phyloP scores from a whole-genome alignment of 2,888 invertebrate genomes.

The Calliphora vomitoria region DNA sequence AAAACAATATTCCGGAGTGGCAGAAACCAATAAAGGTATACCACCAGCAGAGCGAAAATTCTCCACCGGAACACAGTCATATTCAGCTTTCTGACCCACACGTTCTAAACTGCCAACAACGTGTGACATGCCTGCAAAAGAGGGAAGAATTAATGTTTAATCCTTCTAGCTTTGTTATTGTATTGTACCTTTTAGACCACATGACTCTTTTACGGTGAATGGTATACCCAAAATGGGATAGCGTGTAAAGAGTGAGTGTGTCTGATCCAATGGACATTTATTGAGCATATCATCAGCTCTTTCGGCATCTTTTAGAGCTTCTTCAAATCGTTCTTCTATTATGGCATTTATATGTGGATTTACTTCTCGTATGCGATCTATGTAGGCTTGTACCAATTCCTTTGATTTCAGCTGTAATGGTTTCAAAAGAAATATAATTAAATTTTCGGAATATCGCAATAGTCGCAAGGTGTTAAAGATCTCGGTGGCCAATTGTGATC shows the following conservation, averaged over 20 bases:
- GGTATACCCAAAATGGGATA: slow-evolving; percentile 92
- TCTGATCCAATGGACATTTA: slow-evolving; percentile 72
- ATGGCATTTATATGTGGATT: slow-evolving; percentile 89
- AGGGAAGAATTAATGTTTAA: neutral
- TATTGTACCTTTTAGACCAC: slow-evolving; percentile 88
- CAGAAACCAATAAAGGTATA: slow-evolving; percentile 92
- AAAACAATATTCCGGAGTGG: slow-evolving; percentile 94
- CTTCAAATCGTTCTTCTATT: slow-evolving; percentile 88
- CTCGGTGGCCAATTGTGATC: too few species aligned
- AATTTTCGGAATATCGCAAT: neutral
- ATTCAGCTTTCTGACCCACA: slow-evolving; percentile 85
- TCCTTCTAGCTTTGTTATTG: neutral
- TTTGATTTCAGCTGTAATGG: slow-evolving; percentile 86
- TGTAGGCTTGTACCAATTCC: slow-evolving; percentile 87
- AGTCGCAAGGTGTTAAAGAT: too few species aligned
- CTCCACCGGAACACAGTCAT: slow-evolving; percentile 89
- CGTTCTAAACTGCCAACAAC: slow-evolving; percentile 88
- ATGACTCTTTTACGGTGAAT: slow-evolving; percentile 92
- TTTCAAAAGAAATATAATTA: neutral
- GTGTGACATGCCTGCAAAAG: slow-evolving; percentile 87
- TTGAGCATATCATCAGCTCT: slow-evolving; percentile 85
- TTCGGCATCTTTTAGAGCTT: slow-evolving; percentile 88
- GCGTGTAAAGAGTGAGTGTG: slow-evolving; percentile 79
- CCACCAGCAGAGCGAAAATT: slow-evolving; percentile 89
- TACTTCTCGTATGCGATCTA: slow-evolving; percentile 88